These are phyloP conservation scores for Teleopsis dalmanni DNA, from an alignment of 1,140 invertebrate species.

Conservation along the genomic window DNA sequence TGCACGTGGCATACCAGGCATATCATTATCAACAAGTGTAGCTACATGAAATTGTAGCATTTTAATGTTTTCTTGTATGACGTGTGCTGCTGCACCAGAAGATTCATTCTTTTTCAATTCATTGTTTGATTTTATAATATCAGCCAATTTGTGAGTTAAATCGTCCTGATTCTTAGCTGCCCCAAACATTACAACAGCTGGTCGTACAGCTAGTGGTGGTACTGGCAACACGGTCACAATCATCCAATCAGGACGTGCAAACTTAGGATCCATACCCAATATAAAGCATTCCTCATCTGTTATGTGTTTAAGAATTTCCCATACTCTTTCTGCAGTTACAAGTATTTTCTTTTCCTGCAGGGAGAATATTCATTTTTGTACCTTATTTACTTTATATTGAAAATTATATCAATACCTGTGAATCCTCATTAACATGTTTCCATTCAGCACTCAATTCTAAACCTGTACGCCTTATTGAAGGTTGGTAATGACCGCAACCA, in stretches of 20 bases:
- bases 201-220: conserved; percentile 85
- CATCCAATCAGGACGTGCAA: conserved; percentile 98
- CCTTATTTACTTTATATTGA: not conserved
- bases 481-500: conserved; percentile 96
- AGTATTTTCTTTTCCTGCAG: conserved; percentile 76
- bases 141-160: conserved; percentile 96
- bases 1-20: conserved; percentile 94
- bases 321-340: conserved; percentile 88
- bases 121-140: conserved; percentile 99
- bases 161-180: conserved; percentile 98
- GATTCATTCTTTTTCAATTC: conserved; percentile 93
- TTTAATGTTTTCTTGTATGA: conserved; percentile 94
- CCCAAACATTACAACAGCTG: conserved; percentile 98
- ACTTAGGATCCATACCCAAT: conserved; percentile 93
- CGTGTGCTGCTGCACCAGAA: conserved; percentile 91
- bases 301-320: conserved; percentile 95
- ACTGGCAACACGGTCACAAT: conserved; percentile 95
- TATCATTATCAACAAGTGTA: conserved; percentile 96
- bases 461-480: conserved; percentile 79
- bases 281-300: conserved; percentile 95
- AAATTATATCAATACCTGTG: conserved; percentile 50
- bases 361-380: not conserved
- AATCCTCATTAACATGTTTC: conserved; percentile 98
- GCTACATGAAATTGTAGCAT: conserved; percentile 99
- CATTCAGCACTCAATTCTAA: conserved; percentile 93